Conservation (phyloP, 2,888 invertebrate species). For the Drosophila aldrichi region DNA sequence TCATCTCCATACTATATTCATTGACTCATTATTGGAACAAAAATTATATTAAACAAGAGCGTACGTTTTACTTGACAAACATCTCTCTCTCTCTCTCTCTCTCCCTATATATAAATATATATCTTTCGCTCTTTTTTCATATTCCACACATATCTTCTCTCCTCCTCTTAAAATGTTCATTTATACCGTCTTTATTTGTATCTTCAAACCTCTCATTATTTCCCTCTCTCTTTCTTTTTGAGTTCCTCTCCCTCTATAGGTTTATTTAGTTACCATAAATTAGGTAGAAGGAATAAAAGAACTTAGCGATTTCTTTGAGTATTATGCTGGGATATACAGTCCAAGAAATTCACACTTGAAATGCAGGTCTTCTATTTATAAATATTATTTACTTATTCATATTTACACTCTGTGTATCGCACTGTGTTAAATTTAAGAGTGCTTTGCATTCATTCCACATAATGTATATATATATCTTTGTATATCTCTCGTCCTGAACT, state of each 20-base stretch:
- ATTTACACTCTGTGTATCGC: neutral
- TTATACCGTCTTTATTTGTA: no score
- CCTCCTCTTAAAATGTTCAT: no score
- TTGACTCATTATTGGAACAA: no score
- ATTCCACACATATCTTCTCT: neutral
- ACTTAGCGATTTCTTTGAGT: neutral
- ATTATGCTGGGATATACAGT: neutral
- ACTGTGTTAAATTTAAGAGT: slow-evolving; percentile 1
- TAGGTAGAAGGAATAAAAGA: neutral
- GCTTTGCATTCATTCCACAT: neutral
- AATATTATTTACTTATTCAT: neutral
- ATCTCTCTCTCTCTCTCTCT: neutral
- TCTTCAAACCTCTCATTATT: neutral
- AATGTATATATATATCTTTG: neutral
- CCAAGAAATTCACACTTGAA: neutral
- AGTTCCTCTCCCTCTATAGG: no score
- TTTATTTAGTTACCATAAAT: neutral
- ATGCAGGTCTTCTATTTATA: slow-evolving; percentile 6
- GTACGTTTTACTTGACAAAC: neutral
- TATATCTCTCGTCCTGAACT: neutral
- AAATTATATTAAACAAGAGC: neutral
- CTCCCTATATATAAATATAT: neutral
- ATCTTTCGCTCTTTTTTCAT: neutral
- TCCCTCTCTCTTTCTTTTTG: neutral
- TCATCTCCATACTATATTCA: neutral